Conservation (phyloP, 2,113 vertebrate species). For the Epinephelus lanceolatus region DNA sequence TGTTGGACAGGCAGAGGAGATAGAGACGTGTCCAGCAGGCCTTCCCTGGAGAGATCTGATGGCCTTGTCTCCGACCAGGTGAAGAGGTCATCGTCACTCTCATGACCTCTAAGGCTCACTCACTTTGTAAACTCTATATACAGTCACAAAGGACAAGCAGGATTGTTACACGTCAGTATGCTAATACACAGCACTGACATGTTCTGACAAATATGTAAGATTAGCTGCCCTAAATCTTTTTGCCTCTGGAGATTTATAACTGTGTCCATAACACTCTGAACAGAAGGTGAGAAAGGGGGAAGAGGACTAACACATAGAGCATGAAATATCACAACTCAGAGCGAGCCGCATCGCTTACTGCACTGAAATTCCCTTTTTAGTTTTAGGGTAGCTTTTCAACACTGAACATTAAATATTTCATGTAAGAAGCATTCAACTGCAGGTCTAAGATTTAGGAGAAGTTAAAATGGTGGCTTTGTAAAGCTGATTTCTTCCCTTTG, state of each 20-base stretch:
- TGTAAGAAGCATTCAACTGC: not conserved
- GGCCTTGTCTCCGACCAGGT: slow-evolving; percentile 63
- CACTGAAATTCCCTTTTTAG: not conserved
- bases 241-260: slow-evolving; percentile 13
- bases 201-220: slow-evolving; percentile 37
- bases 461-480: not conserved
- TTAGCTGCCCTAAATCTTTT: slow-evolving; percentile 6
- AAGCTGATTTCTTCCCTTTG: slow-evolving; percentile 19
- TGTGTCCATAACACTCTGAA: not conserved
- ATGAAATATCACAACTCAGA: not conserved
- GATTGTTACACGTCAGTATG: not conserved
- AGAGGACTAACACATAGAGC: not conserved
- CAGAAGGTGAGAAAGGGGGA: slow-evolving; percentile 7
- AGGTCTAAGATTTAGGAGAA: not conserved
- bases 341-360: not conserved
- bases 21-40: slow-evolving; percentile 56
- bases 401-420: slow-evolving; percentile 1
- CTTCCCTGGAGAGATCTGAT: slow-evolving; percentile 50
- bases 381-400: not conserved
- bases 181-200: slow-evolving; percentile 10
- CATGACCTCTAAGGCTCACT: slow-evolving; percentile 53
- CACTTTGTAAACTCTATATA: slow-evolving; percentile 30
- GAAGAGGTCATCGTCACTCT: slow-evolving; percentile 70
- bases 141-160: slow-evolving; percentile 24
- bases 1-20: slow-evolving; percentile 58